These are phyloP conservation scores for Dicentrarchus labrax DNA, from an alignment of 2,113 vertebrate species.

Conservation along the genomic window DNA sequence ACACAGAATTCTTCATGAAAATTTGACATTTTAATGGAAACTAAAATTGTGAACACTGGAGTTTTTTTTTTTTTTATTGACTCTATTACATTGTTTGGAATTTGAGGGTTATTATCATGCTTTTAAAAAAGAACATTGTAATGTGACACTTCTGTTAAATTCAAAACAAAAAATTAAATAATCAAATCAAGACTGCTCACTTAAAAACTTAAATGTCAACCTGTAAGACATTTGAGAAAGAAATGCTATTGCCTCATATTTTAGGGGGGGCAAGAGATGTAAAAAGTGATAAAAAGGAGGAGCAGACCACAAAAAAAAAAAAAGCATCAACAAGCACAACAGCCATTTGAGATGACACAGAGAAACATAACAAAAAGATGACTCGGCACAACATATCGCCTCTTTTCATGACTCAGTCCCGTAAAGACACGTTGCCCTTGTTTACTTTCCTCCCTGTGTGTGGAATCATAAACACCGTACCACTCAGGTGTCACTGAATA, in stretches of 20 bases:
- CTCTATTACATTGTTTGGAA: conserved; percentile 82
- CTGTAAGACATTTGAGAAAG: conserved; percentile 75
- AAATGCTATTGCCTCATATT: conserved; percentile 62
- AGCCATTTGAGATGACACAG: conserved; percentile 61
- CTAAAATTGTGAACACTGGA: conserved; percentile 82
- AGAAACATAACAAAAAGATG: conserved; percentile 44
- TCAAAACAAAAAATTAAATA: conserved; percentile 67
- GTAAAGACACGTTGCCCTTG: conserved; percentile 37
- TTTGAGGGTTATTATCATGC: conserved; percentile 81
- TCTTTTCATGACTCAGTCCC: conserved; percentile 34
- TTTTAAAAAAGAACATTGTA: conserved; percentile 70
- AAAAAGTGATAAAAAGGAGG: conserved; percentile 18
- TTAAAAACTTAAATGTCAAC: conserved; percentile 69
- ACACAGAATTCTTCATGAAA: conserved; percentile 67
- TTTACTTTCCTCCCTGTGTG: conserved; percentile 20
- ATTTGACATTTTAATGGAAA: conserved; percentile 85
- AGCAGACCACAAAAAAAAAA: conserved; percentile 19
- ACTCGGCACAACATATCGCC: conserved; percentile 49
- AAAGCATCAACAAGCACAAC: conserved; percentile 49
- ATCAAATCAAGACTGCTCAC: conserved; percentile 55
- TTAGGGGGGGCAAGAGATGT: conserved; percentile 36
- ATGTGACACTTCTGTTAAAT: conserved; percentile 76
- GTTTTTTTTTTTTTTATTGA: conserved; percentile 62
- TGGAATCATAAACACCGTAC: conserved; percentile 40
- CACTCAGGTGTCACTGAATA: conserved; percentile 31